Conservation (phyloP, 2,113 vertebrate species). For the Leucopsar rothschildi region DNA sequence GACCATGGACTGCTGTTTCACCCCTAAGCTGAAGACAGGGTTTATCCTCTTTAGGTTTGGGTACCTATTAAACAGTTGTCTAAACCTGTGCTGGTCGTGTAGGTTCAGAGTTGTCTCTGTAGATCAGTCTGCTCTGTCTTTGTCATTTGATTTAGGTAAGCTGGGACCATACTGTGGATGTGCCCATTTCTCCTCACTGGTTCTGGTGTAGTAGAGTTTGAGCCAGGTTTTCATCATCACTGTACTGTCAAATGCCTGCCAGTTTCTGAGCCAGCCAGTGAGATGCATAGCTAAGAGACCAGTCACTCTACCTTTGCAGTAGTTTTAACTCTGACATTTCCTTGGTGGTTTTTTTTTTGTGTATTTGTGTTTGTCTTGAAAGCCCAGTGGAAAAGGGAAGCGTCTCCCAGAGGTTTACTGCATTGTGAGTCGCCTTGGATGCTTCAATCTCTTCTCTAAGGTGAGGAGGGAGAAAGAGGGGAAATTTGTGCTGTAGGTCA, state of each 20-base stretch:
- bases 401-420: slow-evolving; percentile 97
- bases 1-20: not conserved
- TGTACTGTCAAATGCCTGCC: not conserved
- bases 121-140: not conserved
- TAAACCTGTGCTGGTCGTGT: not conserved
- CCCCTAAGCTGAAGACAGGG: not conserved
- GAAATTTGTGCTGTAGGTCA: not conserved
- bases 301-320: not conserved
- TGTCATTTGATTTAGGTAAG: not conserved
- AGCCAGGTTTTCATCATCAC: not conserved
- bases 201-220: not conserved
- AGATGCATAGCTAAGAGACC: not conserved
- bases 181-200: not conserved
- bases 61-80: not conserved
- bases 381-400: slow-evolving; percentile 92
- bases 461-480: slow-evolving; percentile 62
- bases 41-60: not conserved
- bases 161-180: not conserved
- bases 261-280: not conserved
- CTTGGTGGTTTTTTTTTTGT: not conserved
- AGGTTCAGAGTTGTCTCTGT: not conserved
- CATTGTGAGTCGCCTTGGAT: slow-evolving; percentile 94
- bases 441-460: slow-evolving; percentile 98
- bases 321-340: not conserved
- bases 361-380: slow-evolving; percentile 50